These are phyloP conservation scores for Harmothoe impar DNA, from an alignment of 2,888 invertebrate species.

Conservation along the genomic window DNA sequence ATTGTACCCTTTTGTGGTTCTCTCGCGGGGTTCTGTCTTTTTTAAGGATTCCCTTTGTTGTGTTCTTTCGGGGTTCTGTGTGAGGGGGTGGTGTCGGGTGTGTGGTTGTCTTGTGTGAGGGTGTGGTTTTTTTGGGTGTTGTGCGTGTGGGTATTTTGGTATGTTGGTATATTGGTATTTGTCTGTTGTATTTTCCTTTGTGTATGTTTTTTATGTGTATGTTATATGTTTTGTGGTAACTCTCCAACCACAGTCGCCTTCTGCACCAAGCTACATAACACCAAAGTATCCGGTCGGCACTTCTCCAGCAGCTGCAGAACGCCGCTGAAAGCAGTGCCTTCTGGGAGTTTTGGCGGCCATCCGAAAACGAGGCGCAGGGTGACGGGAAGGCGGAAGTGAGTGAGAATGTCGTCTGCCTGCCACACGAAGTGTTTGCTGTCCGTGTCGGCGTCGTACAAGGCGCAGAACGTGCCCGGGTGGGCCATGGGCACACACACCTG, in stretches of 20 bases:
- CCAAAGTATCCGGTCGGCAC: conserved; percentile 40
- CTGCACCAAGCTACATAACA: not conserved
- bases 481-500: conserved; percentile 43
- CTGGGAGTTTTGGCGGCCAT: conserved; percentile 51
- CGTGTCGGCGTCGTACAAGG: not conserved
- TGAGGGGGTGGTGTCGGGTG: too few relatives aligned
- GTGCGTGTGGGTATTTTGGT: too few relatives aligned
- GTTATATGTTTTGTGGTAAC: too few relatives aligned
- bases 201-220: too few relatives aligned
- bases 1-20: too few relatives aligned
- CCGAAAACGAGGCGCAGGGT: conserved; percentile 48
- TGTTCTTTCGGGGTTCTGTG: too few relatives aligned
- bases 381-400: not conserved
- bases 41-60: too few relatives aligned
- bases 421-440: conserved; percentile 37
- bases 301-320: conserved; percentile 14
- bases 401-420: not conserved
- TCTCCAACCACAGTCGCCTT: conserved; percentile 25
- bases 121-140: too few relatives aligned
- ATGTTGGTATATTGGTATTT: too few relatives aligned
- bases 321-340: conserved; percentile 43
- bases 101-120: too few relatives aligned
- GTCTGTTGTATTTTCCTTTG: too few relatives aligned
- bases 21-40: too few relatives aligned
- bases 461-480: conserved; percentile 57